Evolutionary conservation across 2,888 invertebrate genomes (phyloP), one percentile per base, ranked within the genome.

Genomic region (Macrostomum cliftonense): DNA sequence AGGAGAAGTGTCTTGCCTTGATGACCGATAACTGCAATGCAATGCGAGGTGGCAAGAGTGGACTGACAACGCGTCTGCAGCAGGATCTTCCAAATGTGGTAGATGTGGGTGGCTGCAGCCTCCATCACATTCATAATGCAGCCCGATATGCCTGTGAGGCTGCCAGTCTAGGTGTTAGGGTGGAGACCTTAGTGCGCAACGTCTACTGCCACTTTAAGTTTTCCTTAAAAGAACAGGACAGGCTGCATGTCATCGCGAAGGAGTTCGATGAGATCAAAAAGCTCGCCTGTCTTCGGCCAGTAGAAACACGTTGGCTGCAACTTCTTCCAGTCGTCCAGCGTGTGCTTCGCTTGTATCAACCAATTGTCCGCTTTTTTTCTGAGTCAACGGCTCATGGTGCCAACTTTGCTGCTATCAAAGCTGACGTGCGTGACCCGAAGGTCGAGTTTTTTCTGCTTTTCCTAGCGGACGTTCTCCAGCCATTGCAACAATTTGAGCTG

Each of bases 101-200:
- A 45, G 46, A 46, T 38, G 14, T 46, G 11, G 46, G 43, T 14
- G 43, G 43, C 40, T 46, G 46, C 38, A 42, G 40, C 21, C 38
- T 46, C n/a, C 46, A 46, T 42, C 46, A 46, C 43, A 46, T 46
- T 19, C 46, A 46, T 43, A 46, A 46, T 38, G 46, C 46, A 9
- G 46, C 46, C 11, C 45, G 19, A 14, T 42, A 45, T 7, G 46
- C 46, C 9, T 28, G 28, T 9, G 28, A 28, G 11, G 43, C 43
- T 46, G 4, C 36, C 19, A 14, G 43, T 12, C 43, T 39, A 37
- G 14, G 40, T 28, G 5, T 45, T 12, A 39, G 37, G 9, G 37
- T 46, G 9, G 16, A 45, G 19, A 14, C 39, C 45, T 17, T 46
- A 21, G 38, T 46, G n/a, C 36, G 19, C 17, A 43, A 46, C 43